phyloP scores from a whole-genome alignment of 1,140 invertebrate species.

The Aphidius ervi region DNA sequence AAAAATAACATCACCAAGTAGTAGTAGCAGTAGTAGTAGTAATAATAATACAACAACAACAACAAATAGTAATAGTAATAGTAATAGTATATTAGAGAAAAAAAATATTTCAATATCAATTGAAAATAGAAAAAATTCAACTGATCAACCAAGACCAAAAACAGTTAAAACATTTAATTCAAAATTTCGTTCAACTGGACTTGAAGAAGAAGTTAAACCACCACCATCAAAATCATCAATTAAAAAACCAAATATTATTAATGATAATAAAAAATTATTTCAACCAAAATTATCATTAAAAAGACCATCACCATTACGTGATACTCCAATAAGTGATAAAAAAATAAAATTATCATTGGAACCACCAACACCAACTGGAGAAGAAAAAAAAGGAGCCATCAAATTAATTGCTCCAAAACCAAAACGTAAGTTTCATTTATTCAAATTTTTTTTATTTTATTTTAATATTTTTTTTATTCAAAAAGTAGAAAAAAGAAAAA shows the following conservation, averaged over 20 bases:
- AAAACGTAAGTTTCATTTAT: conserved; percentile 73
- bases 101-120: conserved; percentile 78
- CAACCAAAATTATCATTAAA: conserved; percentile 56
- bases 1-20: conserved; percentile 25
- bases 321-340: conserved; percentile 63
- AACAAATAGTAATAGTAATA: conserved; percentile 5
- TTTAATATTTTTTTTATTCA: background rate
- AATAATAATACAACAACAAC: conserved; percentile 18
- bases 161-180: conserved; percentile 86
- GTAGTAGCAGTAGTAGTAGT: too few species aligned
- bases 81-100: conserved; percentile 40
- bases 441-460: conserved; percentile 16
- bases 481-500: too few species aligned
- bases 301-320: conserved; percentile 60
- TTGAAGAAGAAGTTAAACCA: conserved; percentile 77
- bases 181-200: conserved; percentile 79
- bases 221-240: conserved; percentile 62
- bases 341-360: conserved; percentile 62
- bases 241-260: conserved; percentile 37
- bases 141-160: conserved; percentile 64
- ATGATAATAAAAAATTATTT: conserved; percentile 58
- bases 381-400: conserved; percentile 72
- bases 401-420: conserved; percentile 83
- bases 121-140: conserved; percentile 66
- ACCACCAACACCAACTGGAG: conserved; percentile 37